Evolutionary conservation across 2,113 vertebrate species (phyloP), one percentile per base, ranked within the genome.

Genomic region (Urocitellus parryii): DNA sequence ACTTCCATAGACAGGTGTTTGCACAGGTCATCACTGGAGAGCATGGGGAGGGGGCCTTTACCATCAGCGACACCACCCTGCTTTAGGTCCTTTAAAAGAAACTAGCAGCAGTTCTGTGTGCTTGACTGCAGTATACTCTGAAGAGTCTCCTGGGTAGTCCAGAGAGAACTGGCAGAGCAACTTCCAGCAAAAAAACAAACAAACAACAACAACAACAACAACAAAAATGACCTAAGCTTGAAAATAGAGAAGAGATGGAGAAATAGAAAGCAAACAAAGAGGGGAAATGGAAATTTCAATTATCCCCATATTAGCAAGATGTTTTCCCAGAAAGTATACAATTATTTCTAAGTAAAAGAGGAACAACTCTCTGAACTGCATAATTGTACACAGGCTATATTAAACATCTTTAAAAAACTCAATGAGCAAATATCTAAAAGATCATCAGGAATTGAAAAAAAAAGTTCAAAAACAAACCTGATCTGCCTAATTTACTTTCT

Each of bases 401-500:
- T 42, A 61, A 79, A 84, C 10, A 45, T n/a, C 37, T 48, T 73
- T 85, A 27, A 42, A n/a, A 88, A 85, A 78, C 80, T 86, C 61
- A 95, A 37, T 61, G 42, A 76, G 24, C 0, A 85, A 92, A 58
- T 45, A 65, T 48, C 16, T n/a, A 8, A 39, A 93, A 80, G 37
- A 88, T n/a, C 53, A 74, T 2, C 4, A 17, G 32, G 5, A 92
- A 70, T 73, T 85, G 29, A 81, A 22, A 68, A 82, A 45, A 45
- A 45, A 88, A 51, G 6, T 27, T 1, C 48, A 24, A 67, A 83
- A 94, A 37, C 18, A 68, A 51, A 17, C 1, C 2, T 81, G 32
- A 16, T n/a, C 25, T 73, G 24, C 8, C 14, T 84, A 73, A 93
- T 88, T 56, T 68, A 82, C 88, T 92, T 95, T 94, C n/a, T 8